Conservation (phyloP, 1,140 invertebrate genomes). For the Monomorium pharaonis region DNA sequence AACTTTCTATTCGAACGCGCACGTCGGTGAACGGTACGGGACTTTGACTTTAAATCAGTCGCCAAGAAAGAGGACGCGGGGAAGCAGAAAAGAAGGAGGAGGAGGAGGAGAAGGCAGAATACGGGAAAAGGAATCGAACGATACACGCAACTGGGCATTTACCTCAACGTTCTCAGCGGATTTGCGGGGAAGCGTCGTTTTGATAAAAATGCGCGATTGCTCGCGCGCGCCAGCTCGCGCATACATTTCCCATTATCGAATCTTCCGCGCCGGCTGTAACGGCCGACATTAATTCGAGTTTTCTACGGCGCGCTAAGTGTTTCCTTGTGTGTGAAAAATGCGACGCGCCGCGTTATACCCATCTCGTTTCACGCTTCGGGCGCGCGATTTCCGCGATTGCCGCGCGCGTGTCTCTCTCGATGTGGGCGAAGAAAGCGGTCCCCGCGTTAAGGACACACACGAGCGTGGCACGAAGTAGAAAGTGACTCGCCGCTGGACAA, state of each 20-base stretch:
- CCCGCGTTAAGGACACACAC: not conserved
- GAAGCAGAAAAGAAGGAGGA: not conserved
- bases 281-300: slow-evolving; percentile 67
- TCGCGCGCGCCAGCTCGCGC: slow-evolving; percentile 25
- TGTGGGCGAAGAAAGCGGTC: slow-evolving; percentile 22
- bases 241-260: slow-evolving; percentile 66
- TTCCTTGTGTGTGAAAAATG: slow-evolving; percentile 13
- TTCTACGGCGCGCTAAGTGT: slow-evolving; percentile 59
- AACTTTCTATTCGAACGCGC: slow-evolving; percentile 61
- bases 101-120: not conserved
- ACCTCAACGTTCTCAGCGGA: slow-evolving; percentile 66
- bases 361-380: not conserved
- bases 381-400: not conserved
- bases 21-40: not conserved
- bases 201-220: slow-evolving; percentile 72
- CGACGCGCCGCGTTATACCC: not conserved
- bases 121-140: slow-evolving; percentile 24
- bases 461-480: slow-evolving; percentile 24
- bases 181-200: slow-evolving; percentile 65
- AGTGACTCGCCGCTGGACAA: slow-evolving; percentile 15
- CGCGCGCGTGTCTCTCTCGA: not conserved
- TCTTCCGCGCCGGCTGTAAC: slow-evolving; percentile 41
- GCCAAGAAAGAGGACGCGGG: slow-evolving; percentile 28
- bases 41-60: slow-evolving; percentile 58
- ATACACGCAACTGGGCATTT: slow-evolving; percentile 57